Base-by-base conservation (phyloP, 2,797 vertebrate species). In the Sebastes aleutianus region DNA sequence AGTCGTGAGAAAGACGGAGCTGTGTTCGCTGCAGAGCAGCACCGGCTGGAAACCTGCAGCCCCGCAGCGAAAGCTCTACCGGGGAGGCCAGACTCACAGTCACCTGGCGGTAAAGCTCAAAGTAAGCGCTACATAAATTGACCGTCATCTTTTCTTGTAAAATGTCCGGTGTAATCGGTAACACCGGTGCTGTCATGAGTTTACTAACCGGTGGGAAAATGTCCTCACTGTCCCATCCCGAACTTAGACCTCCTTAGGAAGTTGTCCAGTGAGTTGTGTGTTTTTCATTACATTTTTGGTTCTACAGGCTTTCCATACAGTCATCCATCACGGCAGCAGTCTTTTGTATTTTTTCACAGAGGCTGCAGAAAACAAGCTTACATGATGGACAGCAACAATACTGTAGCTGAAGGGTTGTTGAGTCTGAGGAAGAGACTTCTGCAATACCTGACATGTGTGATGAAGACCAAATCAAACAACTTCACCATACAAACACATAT, bases 381-480 rank as follows among this genome's bases (percentile, higher is more conserved):
- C 31, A 63, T 64, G 61, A 69, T 39, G 62, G 61, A 70, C 43
- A 70, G 32, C 4, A 36, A 20, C 6, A 81, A 22, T 14, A 24
- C 32, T 34, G 31, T 0, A 65, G 39, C 34, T 36, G 56, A 75
- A 29, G n/a, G 70, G 39, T 4, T 26, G 56, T 50, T 50, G 24
- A 34, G 39, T 47, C 4, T 32, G 32, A 61, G 27, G 58, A 63
- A 69, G 39, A 34, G 24, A 61, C 36, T 13, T 57, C 63, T 79
- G 72, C 68, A 63, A 8, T 13, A 24, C 47, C 22, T 63, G 77
- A 62, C 53, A 65, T 18, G 27, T 5, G 20, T 50, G 56, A 79
- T 34, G n/a, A 70, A 6, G 9, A 56, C 36, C 67, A 62, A 65
- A 32, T 75, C 54, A 71, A 79, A 76, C 62, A 47, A 32, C n/a